These are phyloP conservation scores for Deroptyus accipitrinus DNA, from an alignment of 2,113 vertebrate species.

Conservation along the genomic window DNA sequence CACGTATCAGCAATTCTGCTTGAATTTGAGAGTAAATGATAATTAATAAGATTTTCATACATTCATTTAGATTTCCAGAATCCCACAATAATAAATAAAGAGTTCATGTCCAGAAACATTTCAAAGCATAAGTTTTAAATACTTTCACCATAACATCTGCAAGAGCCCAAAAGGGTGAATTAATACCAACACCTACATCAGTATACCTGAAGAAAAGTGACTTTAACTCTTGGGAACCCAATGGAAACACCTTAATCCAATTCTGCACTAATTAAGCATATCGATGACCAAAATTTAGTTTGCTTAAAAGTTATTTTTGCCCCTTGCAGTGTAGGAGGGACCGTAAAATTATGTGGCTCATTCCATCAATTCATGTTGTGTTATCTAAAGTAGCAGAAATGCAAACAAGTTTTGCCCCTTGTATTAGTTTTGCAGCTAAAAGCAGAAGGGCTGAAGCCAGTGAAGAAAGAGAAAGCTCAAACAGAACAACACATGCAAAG, in stretches of 20 bases:
- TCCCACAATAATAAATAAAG: neutral
- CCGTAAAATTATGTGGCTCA: neutral
- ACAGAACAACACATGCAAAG: neutral
- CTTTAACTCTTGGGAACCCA: neutral
- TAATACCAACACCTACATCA: neutral
- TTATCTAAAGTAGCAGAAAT: neutral
- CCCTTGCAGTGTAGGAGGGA: neutral
- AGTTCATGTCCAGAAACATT: neutral
- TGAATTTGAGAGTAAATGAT: neutral
- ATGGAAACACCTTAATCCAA: neutral
- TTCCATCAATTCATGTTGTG: neutral
- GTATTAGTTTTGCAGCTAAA: neutral
- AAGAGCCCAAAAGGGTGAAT: neutral
- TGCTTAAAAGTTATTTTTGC: neutral
- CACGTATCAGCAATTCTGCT: fast-evolving
- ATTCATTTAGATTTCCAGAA: neutral
- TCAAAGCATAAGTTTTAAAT: neutral
- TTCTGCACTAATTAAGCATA: neutral
- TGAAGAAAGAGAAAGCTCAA: neutral
- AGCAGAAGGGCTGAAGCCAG: neutral
- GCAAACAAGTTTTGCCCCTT: neutral
- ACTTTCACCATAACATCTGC: neutral
- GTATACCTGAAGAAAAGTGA: neutral
- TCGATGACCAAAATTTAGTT: neutral
- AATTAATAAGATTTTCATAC: neutral